Evolutionary conservation across 2,113 vertebrate genomes (phyloP).

Genomic region (Felis catus): F.catus_Fca126_mat1.0 CM031418.1:99519001-99519500

Average conservation of each 20-base stretch:
- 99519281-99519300: not conserved
- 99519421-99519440: fast-evolving
- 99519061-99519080: not conserved
- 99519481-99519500: fast-evolving
- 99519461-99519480: not conserved
- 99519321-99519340: not conserved
- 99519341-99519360: not conserved
- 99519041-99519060: not conserved
- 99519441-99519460: fast-evolving
- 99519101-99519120: not conserved
- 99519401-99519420: not conserved
- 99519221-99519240: not conserved
- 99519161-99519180: not conserved
- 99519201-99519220: not conserved
- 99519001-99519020: not conserved
- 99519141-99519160: not conserved
- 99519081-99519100: not conserved
- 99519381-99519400: not conserved
- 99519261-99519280: not conserved
- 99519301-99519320: not conserved
- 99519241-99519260: not conserved
- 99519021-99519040: not conserved
- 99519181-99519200: not conserved
- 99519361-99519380: not conserved
- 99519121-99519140: not conserved